A percentile compares a stretch with the other conserved stretches of the same genome.
Evolutionary conservation across 2,888 invertebrate genomes (phyloP).

Genomic region (Caenorhabditis sp.): DNA sequence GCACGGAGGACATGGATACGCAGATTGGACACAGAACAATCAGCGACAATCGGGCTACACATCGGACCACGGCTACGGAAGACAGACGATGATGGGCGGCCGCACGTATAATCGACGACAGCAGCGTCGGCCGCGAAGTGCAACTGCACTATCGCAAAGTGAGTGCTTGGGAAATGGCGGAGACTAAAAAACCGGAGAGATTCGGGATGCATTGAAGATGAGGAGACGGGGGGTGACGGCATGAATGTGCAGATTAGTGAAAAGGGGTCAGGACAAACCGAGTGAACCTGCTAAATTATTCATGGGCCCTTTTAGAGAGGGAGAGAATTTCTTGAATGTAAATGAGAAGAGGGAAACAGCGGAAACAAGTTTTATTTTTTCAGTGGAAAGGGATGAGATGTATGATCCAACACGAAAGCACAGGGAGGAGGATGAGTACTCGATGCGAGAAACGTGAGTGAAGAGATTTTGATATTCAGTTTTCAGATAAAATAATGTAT

Average conservation of each 20-base stretch:
- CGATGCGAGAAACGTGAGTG: constrained; percentile 60
- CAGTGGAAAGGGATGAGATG: constrained; percentile 75
- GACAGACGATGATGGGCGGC: constrained; percentile 56
- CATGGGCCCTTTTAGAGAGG: constrained; percentile 39
- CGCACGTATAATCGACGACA: constrained; percentile 65
- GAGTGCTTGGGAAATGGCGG: constrained; percentile 27
- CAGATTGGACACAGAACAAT: constrained; percentile 73
- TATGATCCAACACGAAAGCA: constrained; percentile 59
- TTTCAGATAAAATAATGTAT: neutral
- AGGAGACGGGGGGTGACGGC: constrained; percentile 31
- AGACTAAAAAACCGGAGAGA: neutral
- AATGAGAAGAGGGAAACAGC: neutral
- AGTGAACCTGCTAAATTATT: constrained; percentile 45
- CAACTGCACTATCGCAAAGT: constrained; percentile 78
- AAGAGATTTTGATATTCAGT: neutral
- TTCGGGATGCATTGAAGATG: constrained; percentile 43
- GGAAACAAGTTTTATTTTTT: constrained; percentile 40
- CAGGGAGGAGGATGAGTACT: constrained; percentile 48
- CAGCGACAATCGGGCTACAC: constrained; percentile 68
- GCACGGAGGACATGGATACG: constrained; percentile 54
- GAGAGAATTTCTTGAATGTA: neutral
- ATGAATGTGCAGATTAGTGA: constrained; percentile 48
- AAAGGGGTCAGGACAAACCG: constrained; percentile 38
- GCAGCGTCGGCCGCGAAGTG: constrained; percentile 75
- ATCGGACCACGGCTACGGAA: constrained; percentile 75